Evolutionary conservation across 2,113 vertebrate genomes (phyloP), one percentile per base, ranked within the genome.

Genomic region (Prunella himalayana): DNA sequence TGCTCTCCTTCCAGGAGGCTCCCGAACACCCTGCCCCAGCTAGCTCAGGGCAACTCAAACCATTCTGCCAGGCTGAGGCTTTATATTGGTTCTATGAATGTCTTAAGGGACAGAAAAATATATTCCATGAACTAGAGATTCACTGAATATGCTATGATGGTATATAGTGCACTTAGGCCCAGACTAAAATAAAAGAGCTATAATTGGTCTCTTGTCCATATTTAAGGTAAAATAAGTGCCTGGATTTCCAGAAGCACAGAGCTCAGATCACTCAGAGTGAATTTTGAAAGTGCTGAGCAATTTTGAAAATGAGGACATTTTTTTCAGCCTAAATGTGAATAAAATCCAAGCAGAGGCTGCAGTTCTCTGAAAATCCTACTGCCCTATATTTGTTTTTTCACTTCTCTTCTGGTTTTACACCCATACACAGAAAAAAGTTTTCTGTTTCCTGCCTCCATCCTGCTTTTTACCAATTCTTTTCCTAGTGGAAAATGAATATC

Each of bases 201-300:
- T 79, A 94, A 91, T 82, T 92, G 78, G 77, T 81, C 91, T 92
- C 86, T 76, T 89, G 69, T 57, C 61, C 65, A 35, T 63, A 80
- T 86, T 90, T 93, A 86, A 95, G 57, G 39, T 66, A 54, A 90
- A 92, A 64, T 33, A 93, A 95, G 56, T 39, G 28, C n/a, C 49
- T 49, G 69, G 28, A 42, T 91, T 95, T 95, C 72, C 64, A 71
- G 63, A 91, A 60, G 23, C 4, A 1, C n/a, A 30, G 72, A 65
- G 84, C 53, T 87, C 37, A 56, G 44, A 83, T 77, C 51, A 73
- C 35, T 90, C 41, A 47, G 2, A 71, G 24, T 25, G 45, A 94
- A 79, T 71, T 35, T 87, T 33, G 50, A 76, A 84, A 84, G 21
- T 37, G 57, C 25, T 89, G 81, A 68, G 41, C 37, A 72, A 37